Base-by-base conservation (phyloP, 2,797 vertebrate genomes). In the Sebastiscus tertius region DNA sequence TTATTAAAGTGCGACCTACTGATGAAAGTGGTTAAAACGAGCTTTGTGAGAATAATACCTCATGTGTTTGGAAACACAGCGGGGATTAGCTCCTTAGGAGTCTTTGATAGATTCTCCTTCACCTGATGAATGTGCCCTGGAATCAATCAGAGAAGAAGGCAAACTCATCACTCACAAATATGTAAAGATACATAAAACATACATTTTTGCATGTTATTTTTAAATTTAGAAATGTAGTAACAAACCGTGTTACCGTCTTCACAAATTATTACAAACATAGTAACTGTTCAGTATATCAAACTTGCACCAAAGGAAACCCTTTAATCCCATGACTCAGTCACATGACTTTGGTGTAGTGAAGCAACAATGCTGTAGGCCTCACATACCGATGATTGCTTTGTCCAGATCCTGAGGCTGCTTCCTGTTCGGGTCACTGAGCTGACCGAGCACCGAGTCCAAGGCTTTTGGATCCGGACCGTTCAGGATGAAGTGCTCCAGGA, bases 401-500 rank as follows among this genome's bases (percentile, higher is more conserved):
- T 96, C 95, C 92, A 95, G 80, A 55, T 96, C 95, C 88, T 95
- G 94, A 3, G 94, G 93, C 75, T 95, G 93, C 68, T 92, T 94
- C 71, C 95, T 93, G 80, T 93, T 90, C 0, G 88, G 90, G 79
- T 96, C 93, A 73, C 42, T 92, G 55, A 96, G 94, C 91, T 96
- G 94, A 77, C 69, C 29, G 1, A 96, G 71, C 39, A 96, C 94
- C 0, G 16, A 18, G 20, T 95, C 92, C 77, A 96, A n/a, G 5
- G 85, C 94, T 54, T 90, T 90, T 8, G 93, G 90, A 86, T 96
- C 94, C 8, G 93, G 82, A 61, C 95, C 95, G 14, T 95, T 91
- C 73, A 96, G 86, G 75, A 96, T 96, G 69, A 93, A 96, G 92
- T 95, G 81, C 84, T 96, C 95, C 87, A 96, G 70, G 78, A 96